Evolutionary conservation across 1,140 invertebrate species (phyloP).

Genomic region (Neelides sp.): DNA sequence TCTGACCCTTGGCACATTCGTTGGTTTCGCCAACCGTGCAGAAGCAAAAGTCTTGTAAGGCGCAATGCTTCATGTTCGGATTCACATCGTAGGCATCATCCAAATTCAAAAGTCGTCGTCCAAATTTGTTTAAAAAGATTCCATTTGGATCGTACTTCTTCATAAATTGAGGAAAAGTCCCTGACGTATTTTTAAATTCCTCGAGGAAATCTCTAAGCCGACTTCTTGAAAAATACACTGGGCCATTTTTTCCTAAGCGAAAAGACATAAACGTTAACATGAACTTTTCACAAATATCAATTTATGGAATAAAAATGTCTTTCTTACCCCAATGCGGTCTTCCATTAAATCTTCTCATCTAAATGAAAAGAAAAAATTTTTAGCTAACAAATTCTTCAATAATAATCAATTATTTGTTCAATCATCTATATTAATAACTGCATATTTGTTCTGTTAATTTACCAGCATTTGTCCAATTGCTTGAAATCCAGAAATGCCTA

Average conservation of each 20-base stretch:
- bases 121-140: conserved; percentile 10
- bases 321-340: conserved; percentile 7
- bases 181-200: not conserved
- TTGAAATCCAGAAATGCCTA: conserved; percentile 11
- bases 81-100: not conserved
- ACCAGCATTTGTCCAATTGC: conserved; percentile 18
- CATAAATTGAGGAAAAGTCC: conserved; percentile 3
- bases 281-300: too few relatives aligned
- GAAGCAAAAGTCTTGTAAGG: conserved; percentile 3
- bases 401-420: too few relatives aligned
- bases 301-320: conserved; percentile 1
- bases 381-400: too few relatives aligned
- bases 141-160: not conserved
- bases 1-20: not conserved
- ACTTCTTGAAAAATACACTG: too few relatives aligned
- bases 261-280: too few relatives aligned
- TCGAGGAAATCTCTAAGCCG: too few relatives aligned
- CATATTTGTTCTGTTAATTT: too few relatives aligned
- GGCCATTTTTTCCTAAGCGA: too few relatives aligned
- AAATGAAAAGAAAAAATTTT: not conserved
- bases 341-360: not conserved
- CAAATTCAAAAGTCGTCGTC: not conserved
- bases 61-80: conserved; percentile 2
- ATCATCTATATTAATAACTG: too few relatives aligned
- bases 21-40: not conserved